Conservation (phyloP, 2,888 invertebrate species). For the Cacoxenus indagator region DNA sequence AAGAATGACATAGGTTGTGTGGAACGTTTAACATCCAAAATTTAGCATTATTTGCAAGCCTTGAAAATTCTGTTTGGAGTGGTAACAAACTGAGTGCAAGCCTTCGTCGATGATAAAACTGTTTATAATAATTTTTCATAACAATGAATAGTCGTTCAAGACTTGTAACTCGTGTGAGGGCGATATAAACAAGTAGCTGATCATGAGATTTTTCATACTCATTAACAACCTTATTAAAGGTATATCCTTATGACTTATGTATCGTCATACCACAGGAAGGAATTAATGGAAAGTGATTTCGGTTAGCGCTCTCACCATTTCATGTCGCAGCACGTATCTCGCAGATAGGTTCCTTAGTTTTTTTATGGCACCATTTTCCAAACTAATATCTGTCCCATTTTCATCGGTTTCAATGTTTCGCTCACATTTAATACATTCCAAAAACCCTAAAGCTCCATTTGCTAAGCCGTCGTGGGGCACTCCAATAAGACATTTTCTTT, state of each 20-base stretch:
- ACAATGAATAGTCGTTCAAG: not conserved
- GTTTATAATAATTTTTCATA: too few relatives aligned
- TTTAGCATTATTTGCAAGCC: not conserved
- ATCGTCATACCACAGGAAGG: not conserved
- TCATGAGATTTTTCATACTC: too few relatives aligned
- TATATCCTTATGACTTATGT: not conserved
- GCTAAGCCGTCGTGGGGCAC: too few relatives aligned
- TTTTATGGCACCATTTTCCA: too few relatives aligned
- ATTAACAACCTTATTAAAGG: not conserved
- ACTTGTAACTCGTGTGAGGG: not conserved
- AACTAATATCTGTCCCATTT: too few relatives aligned
- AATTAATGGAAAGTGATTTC: not conserved
- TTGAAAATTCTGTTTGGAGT: not conserved
- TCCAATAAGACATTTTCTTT: too few relatives aligned
- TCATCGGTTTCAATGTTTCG: too few relatives aligned
- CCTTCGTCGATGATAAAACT: not conserved
- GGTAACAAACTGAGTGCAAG: not conserved
- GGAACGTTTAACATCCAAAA: not conserved
- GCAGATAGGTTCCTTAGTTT: too few relatives aligned
- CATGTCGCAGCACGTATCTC: too few relatives aligned
- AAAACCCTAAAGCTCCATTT: too few relatives aligned
- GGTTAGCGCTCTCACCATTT: not conserved
- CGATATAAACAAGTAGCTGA: not conserved
- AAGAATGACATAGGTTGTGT: too few relatives aligned
- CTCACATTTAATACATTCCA: too few relatives aligned